These are phyloP conservation scores for Brachionus koreanus DNA, from an alignment of 1,140 invertebrate genomes.

Conservation along the genomic window DNA sequence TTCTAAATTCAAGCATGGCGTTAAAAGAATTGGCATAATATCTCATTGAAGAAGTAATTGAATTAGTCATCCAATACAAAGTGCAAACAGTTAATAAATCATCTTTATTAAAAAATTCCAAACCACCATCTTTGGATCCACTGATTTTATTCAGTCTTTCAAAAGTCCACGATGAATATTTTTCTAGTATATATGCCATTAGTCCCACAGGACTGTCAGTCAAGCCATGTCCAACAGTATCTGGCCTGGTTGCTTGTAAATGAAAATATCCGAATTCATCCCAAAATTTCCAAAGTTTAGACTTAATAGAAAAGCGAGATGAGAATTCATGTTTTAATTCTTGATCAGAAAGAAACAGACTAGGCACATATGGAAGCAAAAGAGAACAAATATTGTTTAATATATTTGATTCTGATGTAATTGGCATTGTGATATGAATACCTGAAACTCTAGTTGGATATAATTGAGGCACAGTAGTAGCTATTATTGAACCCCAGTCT, in stretches of 20 bases:
- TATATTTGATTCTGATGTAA: background rate
- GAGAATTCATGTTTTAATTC: slow-evolving; percentile 55
- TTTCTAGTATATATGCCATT: slow-evolving; percentile 77
- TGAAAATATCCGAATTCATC: slow-evolving; percentile 75
- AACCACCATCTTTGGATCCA: slow-evolving; percentile 54
- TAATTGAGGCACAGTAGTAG: slow-evolving; percentile 62
- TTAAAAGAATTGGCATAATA: slow-evolving; percentile 69
- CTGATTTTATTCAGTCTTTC: slow-evolving; percentile 64
- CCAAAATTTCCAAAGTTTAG: slow-evolving; percentile 54
- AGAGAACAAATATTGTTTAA: slow-evolving; percentile 14
- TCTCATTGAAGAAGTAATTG: slow-evolving; percentile 71
- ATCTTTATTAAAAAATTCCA: slow-evolving; percentile 64
- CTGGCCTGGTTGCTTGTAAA: slow-evolving; percentile 81
- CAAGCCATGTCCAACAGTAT: slow-evolving; percentile 67
- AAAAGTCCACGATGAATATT: slow-evolving; percentile 75
- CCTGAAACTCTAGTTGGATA: slow-evolving; percentile 63
- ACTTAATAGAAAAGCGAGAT: background rate
- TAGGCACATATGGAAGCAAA: slow-evolving; percentile 48
- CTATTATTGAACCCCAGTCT: slow-evolving; percentile 64
- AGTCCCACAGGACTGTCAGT: slow-evolving; percentile 66
- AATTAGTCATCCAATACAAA: slow-evolving; percentile 76
- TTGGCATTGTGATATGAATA: slow-evolving; percentile 44
- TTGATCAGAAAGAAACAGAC: slow-evolving; percentile 66
- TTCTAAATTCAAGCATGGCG: slow-evolving; percentile 57
- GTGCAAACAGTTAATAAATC: slow-evolving; percentile 81